Base-by-base conservation (phyloP, 2,888 invertebrate genomes). In the Iphiclides podalirius region DNA sequence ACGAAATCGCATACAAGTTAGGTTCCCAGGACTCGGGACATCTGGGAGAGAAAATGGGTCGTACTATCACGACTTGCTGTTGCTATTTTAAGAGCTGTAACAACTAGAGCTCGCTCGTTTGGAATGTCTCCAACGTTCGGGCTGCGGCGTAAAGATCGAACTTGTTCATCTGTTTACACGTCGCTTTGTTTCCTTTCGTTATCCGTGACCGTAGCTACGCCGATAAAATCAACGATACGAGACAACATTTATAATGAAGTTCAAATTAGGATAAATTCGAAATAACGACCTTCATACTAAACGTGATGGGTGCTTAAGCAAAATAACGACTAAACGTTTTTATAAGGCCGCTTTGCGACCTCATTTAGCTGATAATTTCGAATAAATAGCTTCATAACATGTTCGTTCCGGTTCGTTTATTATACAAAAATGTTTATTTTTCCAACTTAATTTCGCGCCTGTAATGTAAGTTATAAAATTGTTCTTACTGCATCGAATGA, bases 71-170 rank as follows among this genome's bases (percentile, higher is more conserved):
- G 14, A 40, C 34, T 12, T 20, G 34, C 72, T 75, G 73, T 67
- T 55, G 53, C 75, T 83, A 85, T 83, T 82, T 81, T 72, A 67
- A 70, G 75, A 72, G 56, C 50, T 67, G 66, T 67, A 72, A 79
- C 77, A 75, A 77, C 72, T 74, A 76, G 73, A 77, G 66, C 73
- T 75, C 72, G 70, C 69, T 65, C 61, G 71, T 76, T 84, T 86
- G 86, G 86, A 83, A 67, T 71, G 71, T 70, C 65, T 83, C 85
- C 85, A 85, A 85, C 68, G 63, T 69, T 70, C 70, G 68, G 56
- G 59, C 40, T n/a, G n/a, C 58, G 67, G 63, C 63, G 68, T 68
- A 59, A 52, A 63, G 63, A 64, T 59, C 58, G 62, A 56, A 63
- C 57, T 58, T 54, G 59, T 65, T 63, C 65, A 67, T 53, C 67